Evolutionary conservation across 2,888 invertebrate genomes (phyloP).

Genomic region (Caenorhabditis sp.): DNA sequence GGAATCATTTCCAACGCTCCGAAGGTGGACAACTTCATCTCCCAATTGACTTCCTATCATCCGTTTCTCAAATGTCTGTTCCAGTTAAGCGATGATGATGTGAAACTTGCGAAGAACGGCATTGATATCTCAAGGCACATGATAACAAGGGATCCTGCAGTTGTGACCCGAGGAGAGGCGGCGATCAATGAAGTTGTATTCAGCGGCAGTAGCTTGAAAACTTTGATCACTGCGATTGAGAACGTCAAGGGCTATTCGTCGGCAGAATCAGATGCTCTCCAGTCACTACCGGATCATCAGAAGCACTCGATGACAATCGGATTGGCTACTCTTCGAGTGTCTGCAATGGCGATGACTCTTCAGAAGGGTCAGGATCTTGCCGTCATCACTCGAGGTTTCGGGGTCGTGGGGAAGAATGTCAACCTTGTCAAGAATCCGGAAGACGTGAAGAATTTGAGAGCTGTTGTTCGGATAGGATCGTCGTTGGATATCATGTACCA

Average conservation of each 20-base stretch:
- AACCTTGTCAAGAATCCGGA: not conserved
- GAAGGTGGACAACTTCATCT: not conserved
- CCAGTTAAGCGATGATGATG: not conserved
- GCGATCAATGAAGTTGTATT: not conserved
- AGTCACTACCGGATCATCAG: not conserved
- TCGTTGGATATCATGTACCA: not conserved
- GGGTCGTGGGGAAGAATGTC: not conserved
- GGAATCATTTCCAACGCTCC: not conserved
- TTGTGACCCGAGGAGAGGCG: not conserved
- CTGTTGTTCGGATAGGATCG: not conserved
- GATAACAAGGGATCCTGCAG: too few relatives aligned
- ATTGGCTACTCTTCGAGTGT: conserved; percentile 7
- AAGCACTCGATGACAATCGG: conserved; percentile 12
- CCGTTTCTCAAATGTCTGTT: not conserved
- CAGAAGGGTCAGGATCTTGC: not conserved
- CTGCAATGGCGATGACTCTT: not conserved
- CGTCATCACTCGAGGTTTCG: not conserved
- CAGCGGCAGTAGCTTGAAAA: not conserved
- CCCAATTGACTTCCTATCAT: not conserved
- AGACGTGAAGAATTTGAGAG: not conserved
- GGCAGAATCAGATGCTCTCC: not conserved
- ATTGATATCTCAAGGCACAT: not conserved
- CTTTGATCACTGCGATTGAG: not conserved
- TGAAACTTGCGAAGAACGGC: not conserved
- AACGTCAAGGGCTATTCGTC: not conserved